Evolutionary conservation across 2,797 vertebrate genomes (phyloP), one percentile per base, ranked within the genome.

Genomic region (Otolemur crassicaudatus): DNA sequence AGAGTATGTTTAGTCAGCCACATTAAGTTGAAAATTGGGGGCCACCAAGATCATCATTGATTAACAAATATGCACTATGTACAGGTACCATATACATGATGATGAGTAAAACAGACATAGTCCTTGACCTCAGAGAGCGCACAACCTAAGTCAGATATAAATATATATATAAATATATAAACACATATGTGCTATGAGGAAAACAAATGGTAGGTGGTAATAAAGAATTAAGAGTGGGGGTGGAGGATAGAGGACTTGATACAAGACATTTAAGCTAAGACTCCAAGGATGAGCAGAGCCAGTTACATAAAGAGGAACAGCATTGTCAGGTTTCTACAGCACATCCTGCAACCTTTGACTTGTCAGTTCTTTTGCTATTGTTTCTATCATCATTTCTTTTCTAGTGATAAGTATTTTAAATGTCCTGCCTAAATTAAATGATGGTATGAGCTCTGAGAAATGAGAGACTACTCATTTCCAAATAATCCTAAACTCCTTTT

Each of bases 401-500:
- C 58, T 75, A 11, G 46, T 70, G 43, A n/a, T 34, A 34, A 37
- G 37, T 65, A 37, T 37, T 91, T 84, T 92, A 87, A 87, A 81
- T 77, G 92, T 94, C 58, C 37, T 81, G 70, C 46, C 37, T 92
- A 83, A 87, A 86, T 88, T 79, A 91, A 94, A 94, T 79, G 75
- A 91, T 1, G 20, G 34, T 46, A 92, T 49, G 61, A 87, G 84
- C 34, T 81, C 87, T 27, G 3, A 67, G 25, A 27, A 73, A 92
- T 23, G 6, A 19, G 89, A 90, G 56, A 92, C 70, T 80, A 61
- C 61, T 63, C 29, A 40, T 60, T 95, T 95, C 25, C 86, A 92
- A 94, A 94, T 95, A 94, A 90, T 60, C 40, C 73, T 92, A 85
- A 97, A 76, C 83, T 97, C 23, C 61, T 87, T 87, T 73, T 17